Base-by-base conservation (phyloP, 2,888 invertebrate species). In the Eutolmus rufibarbis region DNA sequence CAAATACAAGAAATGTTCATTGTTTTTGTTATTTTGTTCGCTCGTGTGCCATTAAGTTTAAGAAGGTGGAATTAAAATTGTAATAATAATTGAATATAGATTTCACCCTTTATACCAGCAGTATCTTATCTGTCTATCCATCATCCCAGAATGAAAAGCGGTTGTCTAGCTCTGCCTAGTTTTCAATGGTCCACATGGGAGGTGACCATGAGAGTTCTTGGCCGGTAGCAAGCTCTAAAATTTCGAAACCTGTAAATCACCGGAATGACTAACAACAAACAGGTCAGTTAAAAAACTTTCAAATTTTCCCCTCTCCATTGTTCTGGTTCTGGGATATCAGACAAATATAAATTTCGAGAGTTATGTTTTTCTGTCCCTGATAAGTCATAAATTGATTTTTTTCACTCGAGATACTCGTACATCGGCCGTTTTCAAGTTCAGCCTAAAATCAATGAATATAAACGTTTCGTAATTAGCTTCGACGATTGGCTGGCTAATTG, bases 351-450 rank as follows among this genome's bases (percentile, higher is more conserved):
- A 23, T 28, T 66, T 66, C 66, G 66, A 66, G 9, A 66, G 9
- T 9, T 66, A 66, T 28, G 12, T 66, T 66, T 66, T 66, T 28
- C 8, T 14, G 66, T 23, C 66, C 66, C 23, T 66, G 66, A 66
- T 66, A 66, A 66, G 66, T 66, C 23, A 66, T 66, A 66, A 23
- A 66, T 28, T 2, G 28, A 28, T 5, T 23, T 23, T 66, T 56
- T 56, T 66, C 2, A 8, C 28, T 8, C 12, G 9, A 19, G 66
- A 66, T 66, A 34, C 34, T 7, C 34, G 34, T 7, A 66, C 14
- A 28, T 66, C 28, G 66, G 66, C 66, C 14, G 23, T 46, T 79
- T 79, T 51, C 79, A 79, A 79, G 79, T 79, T 79, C 79, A 79
- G 51, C 31, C 31, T 16, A 51, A 51, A 79, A 79, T 79, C 23